Evolutionary conservation across 2,888 invertebrate species (phyloP).

Genomic region (Tetheella fluctuosa): DNA sequence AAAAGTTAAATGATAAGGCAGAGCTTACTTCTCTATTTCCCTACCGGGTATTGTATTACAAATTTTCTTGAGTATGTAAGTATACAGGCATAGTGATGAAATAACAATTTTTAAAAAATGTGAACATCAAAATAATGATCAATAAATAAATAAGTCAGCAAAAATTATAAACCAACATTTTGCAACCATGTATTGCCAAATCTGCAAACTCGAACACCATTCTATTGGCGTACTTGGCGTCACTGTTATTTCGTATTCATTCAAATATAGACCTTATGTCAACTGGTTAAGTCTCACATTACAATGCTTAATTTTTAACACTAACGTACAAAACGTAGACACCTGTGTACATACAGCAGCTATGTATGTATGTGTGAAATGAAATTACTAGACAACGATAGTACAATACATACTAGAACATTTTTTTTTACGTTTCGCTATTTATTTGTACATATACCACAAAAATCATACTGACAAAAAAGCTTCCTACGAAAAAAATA

Average conservation of each 20-base stretch:
- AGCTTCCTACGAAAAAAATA: conserved; percentile 50
- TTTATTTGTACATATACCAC: conserved; percentile 31
- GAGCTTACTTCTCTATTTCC: too few relatives aligned
- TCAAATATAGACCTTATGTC: conserved; percentile 56
- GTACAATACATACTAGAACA: conserved; percentile 12
- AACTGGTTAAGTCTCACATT: conserved; percentile 50
- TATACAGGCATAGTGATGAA: too few relatives aligned
- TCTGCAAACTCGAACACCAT: conserved; percentile 43
- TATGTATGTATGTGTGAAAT: conserved; percentile 51
- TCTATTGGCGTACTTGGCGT: conserved; percentile 53
- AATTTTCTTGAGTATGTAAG: too few relatives aligned
- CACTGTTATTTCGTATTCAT: conserved; percentile 39
- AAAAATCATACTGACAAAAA: conserved; percentile 26
- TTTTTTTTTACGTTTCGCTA: conserved; percentile 17
- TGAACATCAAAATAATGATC: conserved; percentile 16
- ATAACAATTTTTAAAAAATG: not conserved
- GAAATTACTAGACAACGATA: conserved; percentile 29
- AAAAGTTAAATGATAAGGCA: too few relatives aligned
- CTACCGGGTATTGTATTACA: too few relatives aligned
- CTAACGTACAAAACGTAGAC: conserved; percentile 61
- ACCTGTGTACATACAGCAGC: conserved; percentile 63
- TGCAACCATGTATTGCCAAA: conserved; percentile 43
- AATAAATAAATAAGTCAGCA: conserved; percentile 11
- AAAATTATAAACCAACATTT: conserved; percentile 7
- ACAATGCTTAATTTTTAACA: conserved; percentile 44